Percentiles rank a stretch among this genome's conserved stretches.
These are phyloP conservation scores for Nannoperca obscura DNA, from an alignment of 2,797 vertebrate species.

Conservation along the genomic window DNA sequence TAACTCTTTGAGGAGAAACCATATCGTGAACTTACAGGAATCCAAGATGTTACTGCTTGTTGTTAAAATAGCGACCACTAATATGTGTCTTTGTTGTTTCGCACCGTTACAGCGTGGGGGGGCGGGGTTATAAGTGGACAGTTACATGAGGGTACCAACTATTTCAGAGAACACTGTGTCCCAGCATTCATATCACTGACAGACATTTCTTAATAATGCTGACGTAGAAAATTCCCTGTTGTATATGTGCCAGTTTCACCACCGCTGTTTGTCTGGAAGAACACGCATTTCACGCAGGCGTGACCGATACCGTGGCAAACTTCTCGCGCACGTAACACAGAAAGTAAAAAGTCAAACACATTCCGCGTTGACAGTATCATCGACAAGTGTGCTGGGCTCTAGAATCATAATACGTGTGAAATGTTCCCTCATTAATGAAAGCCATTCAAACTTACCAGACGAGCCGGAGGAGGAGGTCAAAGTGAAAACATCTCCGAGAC, in stretches of 20 bases:
- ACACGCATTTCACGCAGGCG: not conserved
- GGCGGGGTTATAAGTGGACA: slow-evolving; percentile 61
- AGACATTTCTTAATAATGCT: not conserved
- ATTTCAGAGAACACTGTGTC: slow-evolving; percentile 56
- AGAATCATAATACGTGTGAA: not conserved
- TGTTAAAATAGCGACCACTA: not conserved
- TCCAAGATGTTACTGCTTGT: too few relatives aligned
- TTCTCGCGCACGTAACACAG: not conserved
- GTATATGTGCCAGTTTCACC: not conserved
- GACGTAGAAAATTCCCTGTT: not conserved
- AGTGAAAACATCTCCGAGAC: slow-evolving; percentile 68
- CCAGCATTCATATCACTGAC: slow-evolving; percentile 1
- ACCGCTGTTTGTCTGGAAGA: not conserved
- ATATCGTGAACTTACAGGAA: not conserved
- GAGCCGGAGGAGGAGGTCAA: slow-evolving; percentile 39
- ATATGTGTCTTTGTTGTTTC: not conserved
- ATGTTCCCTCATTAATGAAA: not conserved
- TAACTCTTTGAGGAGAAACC: not conserved
- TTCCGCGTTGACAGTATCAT: not conserved
- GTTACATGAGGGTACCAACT: slow-evolving; percentile 29
- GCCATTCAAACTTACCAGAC: slow-evolving; percentile 72
- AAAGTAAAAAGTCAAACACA: not conserved
- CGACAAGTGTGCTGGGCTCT: not conserved
- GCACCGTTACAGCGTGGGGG: slow-evolving; percentile 41
- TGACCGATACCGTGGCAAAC: not conserved